Evolutionary conservation across 1,140 invertebrate species (phyloP), one percentile per base, ranked within the genome.

Genomic region (Drepana arcuata): DNA sequence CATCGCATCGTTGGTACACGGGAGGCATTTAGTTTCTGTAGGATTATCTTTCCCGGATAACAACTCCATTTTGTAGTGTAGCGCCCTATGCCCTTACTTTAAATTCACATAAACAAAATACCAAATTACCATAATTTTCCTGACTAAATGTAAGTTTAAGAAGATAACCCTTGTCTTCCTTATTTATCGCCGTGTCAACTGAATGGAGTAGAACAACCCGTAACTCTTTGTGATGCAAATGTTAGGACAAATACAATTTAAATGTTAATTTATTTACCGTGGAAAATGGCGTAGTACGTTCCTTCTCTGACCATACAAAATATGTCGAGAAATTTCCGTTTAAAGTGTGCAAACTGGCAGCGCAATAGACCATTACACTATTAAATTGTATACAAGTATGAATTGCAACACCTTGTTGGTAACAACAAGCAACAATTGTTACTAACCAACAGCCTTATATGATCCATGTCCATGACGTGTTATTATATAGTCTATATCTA

Each of bases 191-290:
- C n/a, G n/a, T 29, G 34, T 36, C 34, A 36, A 16, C 24, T 21
- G 4, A 6, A 26, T 26, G 24, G 24, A 10, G 6, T 26, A 3
- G 4, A 26, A n/a, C n/a, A n/a, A n/a, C n/a, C 42, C 29, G 26
- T 35, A 28, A 56, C 48, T 40, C 63, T 74, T 74, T 71, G 61
- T 70, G 34, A 74, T 70, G 70, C 61, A 65, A 71, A 74, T 74
- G 42, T 34, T 39, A 43, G 55, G 48, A 41, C 48, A 40, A 60
- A 70, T 60, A 71, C 57, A 59, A 71, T 74, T 71, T 66, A 74
- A 63, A 74, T 74, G 70, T 50, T 71, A 74, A 74, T 74, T 70
- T 59, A 58, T 60, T 64, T 68, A 48, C 45, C 46, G 45, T 21
- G 37, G 44, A 53, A 57, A 65, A 58, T 59, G 46, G 48, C 21